phyloP scores from a whole-genome alignment of 2,888 invertebrate species.

The Linnaemya tessellans region DNA sequence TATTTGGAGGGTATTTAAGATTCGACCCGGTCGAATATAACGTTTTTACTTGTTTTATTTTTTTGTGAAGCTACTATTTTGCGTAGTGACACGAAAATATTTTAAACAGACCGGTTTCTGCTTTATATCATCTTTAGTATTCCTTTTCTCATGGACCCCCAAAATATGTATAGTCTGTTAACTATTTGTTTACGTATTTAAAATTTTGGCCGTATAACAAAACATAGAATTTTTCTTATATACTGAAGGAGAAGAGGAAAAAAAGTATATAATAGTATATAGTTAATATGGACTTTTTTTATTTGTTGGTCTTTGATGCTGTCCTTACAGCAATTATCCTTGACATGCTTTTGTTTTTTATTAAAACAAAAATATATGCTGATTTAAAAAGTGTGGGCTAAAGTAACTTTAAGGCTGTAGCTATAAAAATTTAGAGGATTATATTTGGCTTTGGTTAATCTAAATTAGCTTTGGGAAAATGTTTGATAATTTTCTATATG shows the following conservation, averaged over 20 bases:
- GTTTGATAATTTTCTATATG: background rate
- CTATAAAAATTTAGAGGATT: background rate
- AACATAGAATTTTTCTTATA: too few relatives aligned
- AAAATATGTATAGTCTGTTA: too few relatives aligned
- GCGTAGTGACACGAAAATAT: too few relatives aligned
- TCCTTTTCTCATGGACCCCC: too few relatives aligned
- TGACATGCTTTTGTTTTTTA: slow-evolving; percentile 34
- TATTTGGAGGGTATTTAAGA: too few relatives aligned
- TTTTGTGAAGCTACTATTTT: too few relatives aligned
- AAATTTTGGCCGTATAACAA: too few relatives aligned
- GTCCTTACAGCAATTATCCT: slow-evolving; percentile 49
- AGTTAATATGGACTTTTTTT: background rate
- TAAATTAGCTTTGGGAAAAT: background rate
- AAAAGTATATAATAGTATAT: background rate
- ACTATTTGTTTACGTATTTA: too few relatives aligned
- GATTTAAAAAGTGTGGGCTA: background rate
- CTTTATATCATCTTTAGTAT: too few relatives aligned
- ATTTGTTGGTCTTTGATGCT: background rate
- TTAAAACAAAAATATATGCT: background rate
- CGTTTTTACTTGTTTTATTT: too few relatives aligned
- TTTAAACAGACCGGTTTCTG: too few relatives aligned
- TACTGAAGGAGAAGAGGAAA: background rate
- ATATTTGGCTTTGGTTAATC: background rate
- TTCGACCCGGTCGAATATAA: too few relatives aligned
- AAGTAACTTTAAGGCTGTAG: background rate